phyloP scores from a whole-genome alignment of 2,888 invertebrate species.

The Eutolmus rufibarbis region DNA sequence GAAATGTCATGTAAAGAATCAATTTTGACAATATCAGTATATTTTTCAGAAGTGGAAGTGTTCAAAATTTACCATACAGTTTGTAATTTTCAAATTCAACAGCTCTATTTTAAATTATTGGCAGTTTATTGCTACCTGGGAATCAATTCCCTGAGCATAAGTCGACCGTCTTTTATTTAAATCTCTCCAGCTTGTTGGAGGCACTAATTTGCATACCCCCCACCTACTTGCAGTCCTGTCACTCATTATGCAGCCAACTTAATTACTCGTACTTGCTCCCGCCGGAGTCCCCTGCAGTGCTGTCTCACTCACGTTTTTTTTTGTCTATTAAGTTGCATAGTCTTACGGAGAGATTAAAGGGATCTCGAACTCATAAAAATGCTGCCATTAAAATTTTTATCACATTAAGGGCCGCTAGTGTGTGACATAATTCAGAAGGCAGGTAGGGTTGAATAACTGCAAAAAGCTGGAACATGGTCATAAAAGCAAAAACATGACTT shows the following conservation, averaged over 20 bases:
- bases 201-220: not conserved
- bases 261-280: not conserved
- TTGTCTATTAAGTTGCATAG: not conserved
- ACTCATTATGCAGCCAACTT: not conserved
- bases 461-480: slow-evolving; percentile 26
- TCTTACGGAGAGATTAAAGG: not conserved
- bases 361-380: not conserved
- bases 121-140: not conserved
- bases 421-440: slow-evolving; percentile 44
- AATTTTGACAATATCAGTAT: no score
- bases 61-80: not conserved
- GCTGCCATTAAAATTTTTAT: not conserved
- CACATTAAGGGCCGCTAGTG: slow-evolving; percentile 5
- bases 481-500: slow-evolving; percentile 26
- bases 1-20: no score
- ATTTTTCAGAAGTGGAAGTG: not conserved
- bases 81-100: not conserved
- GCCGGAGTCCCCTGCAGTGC: not conserved
- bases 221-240: not conserved
- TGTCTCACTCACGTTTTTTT: not conserved
- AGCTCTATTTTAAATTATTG: not conserved
- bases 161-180: not conserved
- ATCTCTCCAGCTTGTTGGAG: not conserved
- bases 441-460: slow-evolving; percentile 38
- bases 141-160: not conserved